Conservation (phyloP, 2,888 invertebrate species). For the Athripsodes cinereus region DNA sequence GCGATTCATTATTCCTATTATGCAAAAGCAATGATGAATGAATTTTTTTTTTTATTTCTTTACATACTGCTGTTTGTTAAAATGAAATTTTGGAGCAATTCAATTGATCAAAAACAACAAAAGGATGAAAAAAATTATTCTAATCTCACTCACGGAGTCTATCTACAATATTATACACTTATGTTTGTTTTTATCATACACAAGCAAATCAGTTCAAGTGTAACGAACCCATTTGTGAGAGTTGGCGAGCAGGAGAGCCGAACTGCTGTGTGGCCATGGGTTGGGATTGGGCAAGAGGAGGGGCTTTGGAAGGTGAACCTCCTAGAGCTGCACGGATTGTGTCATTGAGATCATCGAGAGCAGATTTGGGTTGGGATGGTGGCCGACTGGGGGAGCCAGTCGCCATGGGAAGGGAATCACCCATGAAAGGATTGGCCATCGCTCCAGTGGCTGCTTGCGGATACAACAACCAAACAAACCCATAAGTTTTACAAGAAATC, state of each 20-base stretch:
- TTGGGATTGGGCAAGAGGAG: slow-evolving; percentile 24
- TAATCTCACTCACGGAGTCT: not conserved
- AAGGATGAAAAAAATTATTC: no score
- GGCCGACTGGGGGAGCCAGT: slow-evolving; percentile 46
- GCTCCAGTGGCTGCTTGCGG: slow-evolving; percentile 50
- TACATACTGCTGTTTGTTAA: no score
- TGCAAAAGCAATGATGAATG: no score
- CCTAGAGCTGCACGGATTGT: slow-evolving; percentile 63
- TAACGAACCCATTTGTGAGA: slow-evolving; percentile 43
- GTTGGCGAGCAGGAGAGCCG: slow-evolving; percentile 45
- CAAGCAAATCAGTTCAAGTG: slow-evolving; percentile 8
- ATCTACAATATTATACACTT: not conserved
- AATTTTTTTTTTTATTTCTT: no score
- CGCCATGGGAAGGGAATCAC: slow-evolving; percentile 45
- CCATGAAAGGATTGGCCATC: slow-evolving; percentile 60
- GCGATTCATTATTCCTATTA: no score
- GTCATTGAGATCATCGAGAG: slow-evolving; percentile 63
- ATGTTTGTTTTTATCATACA: not conserved
- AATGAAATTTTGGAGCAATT: no score
- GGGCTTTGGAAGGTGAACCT: slow-evolving; percentile 50
- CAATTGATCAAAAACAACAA: no score
- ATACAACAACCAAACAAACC: slow-evolving; percentile 11
- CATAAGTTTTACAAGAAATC: not conserved
- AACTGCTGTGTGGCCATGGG: slow-evolving; percentile 33
- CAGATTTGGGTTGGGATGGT: slow-evolving; percentile 52